A percentile compares a stretch with the other conserved stretches of the same genome.
These are phyloP conservation scores for Craniophora ligustri DNA, from an alignment of 2,888 invertebrate genomes.

Conservation along the genomic window DNA sequence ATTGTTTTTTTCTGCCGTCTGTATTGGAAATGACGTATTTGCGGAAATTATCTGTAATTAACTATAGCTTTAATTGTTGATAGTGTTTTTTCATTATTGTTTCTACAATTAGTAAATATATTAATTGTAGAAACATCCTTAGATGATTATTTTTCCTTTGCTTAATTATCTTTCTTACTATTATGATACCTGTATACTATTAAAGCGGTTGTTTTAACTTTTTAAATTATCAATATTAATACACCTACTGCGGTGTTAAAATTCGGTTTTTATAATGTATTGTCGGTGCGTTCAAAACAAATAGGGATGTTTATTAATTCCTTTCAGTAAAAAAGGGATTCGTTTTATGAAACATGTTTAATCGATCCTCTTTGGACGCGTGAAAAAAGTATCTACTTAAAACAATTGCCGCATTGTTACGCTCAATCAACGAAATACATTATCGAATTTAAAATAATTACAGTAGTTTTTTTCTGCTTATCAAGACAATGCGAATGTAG, in stretches of 20 bases:
- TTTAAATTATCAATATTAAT: too few species aligned
- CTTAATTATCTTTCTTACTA: too few species aligned
- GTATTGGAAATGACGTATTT: conserved; percentile 6
- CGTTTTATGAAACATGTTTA: not conserved
- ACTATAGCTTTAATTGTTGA: conserved; percentile 3
- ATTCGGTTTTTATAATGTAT: too few species aligned
- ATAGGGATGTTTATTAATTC: not conserved
- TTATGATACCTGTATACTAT: too few species aligned
- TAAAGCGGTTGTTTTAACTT: too few species aligned
- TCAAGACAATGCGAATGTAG: conserved; percentile 47
- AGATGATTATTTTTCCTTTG: too few species aligned
- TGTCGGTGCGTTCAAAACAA: too few species aligned
- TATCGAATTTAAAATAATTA: conserved; percentile 45
- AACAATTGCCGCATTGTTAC: conserved; percentile 46
- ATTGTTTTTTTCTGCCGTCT: conserved; percentile 22
- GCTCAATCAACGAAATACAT: conserved; percentile 41
- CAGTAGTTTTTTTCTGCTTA: conserved; percentile 45
- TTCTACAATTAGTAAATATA: too few species aligned
- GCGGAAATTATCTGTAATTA: conserved; percentile 2
- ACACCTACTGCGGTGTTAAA: too few species aligned
- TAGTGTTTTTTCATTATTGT: not conserved
- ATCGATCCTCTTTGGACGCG: conserved; percentile 11
- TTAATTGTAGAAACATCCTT: too few species aligned
- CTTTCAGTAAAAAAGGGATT: too few species aligned
- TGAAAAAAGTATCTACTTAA: conserved; percentile 33